phyloP scores from a whole-genome alignment of 92 coral and sea anemone genomes.

The Palythoa heliodiscus region DNA sequence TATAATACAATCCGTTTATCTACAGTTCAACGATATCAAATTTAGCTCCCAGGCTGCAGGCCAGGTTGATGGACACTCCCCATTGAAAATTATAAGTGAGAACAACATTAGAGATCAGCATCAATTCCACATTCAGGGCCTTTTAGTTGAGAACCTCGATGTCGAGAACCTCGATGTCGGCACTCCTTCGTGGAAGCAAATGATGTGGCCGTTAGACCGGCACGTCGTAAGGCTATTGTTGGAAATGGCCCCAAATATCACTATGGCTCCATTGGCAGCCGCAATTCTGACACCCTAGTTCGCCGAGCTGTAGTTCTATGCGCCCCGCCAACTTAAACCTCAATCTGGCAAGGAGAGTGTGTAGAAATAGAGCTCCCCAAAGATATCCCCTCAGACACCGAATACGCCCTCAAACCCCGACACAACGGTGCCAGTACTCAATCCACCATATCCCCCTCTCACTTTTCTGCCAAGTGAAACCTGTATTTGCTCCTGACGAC shows the following conservation, averaged over 20 bases:
- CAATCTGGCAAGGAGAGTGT: constrained; percentile 33
- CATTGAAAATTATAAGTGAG: constrained; percentile 4
- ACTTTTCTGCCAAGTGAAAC: no score
- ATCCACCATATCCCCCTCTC: no score
- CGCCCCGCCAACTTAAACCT: constrained; percentile 15
- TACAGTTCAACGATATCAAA: background rate
- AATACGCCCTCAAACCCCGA: no score
- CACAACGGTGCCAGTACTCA: no score
- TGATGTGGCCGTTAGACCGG: constrained; percentile 43
- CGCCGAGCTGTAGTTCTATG: constrained; percentile 6
- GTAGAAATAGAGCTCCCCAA: no score
- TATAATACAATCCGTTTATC: constrained; percentile 26
- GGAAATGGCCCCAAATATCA: no score
- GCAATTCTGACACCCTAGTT: no score
- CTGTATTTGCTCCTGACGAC: no score
- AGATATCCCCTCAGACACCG: no score
- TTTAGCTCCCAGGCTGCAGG: constrained; percentile 22
- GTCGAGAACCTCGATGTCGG: constrained; percentile 41
- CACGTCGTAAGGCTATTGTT: constrained; percentile 22
- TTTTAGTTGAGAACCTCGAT: constrained; percentile 37
- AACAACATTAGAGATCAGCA: background rate
- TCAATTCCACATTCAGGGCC: constrained; percentile 35
- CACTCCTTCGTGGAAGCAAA: constrained; percentile 46
- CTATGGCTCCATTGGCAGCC: no score
- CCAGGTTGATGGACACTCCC: constrained; percentile 38